phyloP scores from a whole-genome alignment of 92 coral and sea anemone genomes.

The Hydrozoanthus gracilis region DNA sequence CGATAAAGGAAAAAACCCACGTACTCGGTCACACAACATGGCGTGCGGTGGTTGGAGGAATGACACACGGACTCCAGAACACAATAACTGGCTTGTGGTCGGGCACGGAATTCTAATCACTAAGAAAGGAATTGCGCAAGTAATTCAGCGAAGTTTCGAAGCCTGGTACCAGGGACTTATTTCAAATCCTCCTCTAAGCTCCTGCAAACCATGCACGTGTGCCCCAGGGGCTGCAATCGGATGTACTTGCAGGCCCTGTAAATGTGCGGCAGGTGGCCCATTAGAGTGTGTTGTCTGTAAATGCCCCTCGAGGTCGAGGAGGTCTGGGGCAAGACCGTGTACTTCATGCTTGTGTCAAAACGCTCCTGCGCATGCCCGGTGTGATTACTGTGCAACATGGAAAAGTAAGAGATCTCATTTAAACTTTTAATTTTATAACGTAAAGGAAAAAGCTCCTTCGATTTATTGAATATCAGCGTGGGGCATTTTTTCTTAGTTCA shows the following conservation, averaged over 20 bases:
- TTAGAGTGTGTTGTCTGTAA: slow-evolving; percentile 4
- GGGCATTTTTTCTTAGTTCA: too few relatives aligned
- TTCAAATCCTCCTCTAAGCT: slow-evolving; percentile 3
- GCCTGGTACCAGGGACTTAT: slow-evolving; percentile 34
- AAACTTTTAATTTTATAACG: too few relatives aligned
- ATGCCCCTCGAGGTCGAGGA: neutral
- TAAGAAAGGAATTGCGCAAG: neutral
- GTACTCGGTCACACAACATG: too few relatives aligned
- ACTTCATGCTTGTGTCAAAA: too few relatives aligned
- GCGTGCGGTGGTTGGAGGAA: neutral
- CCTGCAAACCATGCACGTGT: slow-evolving; percentile 29
- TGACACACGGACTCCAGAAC: neutral
- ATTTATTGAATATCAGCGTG: too few relatives aligned
- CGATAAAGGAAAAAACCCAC: too few relatives aligned
- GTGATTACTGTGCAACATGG: too few relatives aligned
- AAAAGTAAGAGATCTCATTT: too few relatives aligned
- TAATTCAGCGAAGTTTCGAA: slow-evolving; percentile 14
- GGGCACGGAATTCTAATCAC: neutral
- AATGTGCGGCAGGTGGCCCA: neutral
- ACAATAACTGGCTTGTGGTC: slow-evolving; percentile 23
- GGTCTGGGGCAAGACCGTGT: neutral
- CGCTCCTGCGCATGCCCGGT: too few relatives aligned
- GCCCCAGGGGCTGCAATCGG: neutral
- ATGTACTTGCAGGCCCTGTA: slow-evolving; percentile 2
- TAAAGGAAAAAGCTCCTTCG: too few relatives aligned